Base-by-base conservation (phyloP, 2,113 vertebrate genomes). In the Lepidothrix coronata region DNA sequence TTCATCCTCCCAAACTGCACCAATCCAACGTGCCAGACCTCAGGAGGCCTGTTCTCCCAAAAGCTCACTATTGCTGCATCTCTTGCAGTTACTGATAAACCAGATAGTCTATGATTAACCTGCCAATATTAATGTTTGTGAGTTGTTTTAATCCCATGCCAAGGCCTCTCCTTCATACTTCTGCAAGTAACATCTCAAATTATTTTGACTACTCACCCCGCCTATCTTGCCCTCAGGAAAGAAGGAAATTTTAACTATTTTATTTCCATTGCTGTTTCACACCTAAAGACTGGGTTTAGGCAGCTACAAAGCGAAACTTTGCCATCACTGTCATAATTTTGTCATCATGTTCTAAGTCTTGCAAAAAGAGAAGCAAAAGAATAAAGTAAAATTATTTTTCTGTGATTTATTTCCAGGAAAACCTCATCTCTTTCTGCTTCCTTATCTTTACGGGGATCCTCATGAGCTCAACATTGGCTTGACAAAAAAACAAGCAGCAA, bases 391-490 rank as follows among this genome's bases (percentile, higher is more conserved):
- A 21, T 33, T 73, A 41, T 55, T 37, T 75, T 63, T 54, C n/a
- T 73, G 15, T 31, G 12, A 14, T 86, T 73, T 66, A 55, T 77
- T 87, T 89, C 27, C 33, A 73, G 98, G 78, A 97, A 37, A 80
- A 96, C 27, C 43, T 98, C 33, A 33, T 94, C 5, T 90, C 88
- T 88, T 98, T 98, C 58, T 98, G 96, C 74, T 98, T 98, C 83
- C 85, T 98, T 57, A 91, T 98, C 61, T 98, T 98, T 93, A 79
- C 97, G 57, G 63, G 67, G 14, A 95, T 96, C 59, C 97, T 96
- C 58, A 43, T 93, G 30, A 23, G 21, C 37, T 94, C 88, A 24
- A 62, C 9, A 37, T 35, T 86, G 44, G 35, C 44, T 41, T 46
- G 14, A 51, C 15, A 91, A 71, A 88, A 79, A 37, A 5, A 5